phyloP scores from a whole-genome alignment of 2,113 vertebrate genomes.

The Pygathrix nemaeus region DNA sequence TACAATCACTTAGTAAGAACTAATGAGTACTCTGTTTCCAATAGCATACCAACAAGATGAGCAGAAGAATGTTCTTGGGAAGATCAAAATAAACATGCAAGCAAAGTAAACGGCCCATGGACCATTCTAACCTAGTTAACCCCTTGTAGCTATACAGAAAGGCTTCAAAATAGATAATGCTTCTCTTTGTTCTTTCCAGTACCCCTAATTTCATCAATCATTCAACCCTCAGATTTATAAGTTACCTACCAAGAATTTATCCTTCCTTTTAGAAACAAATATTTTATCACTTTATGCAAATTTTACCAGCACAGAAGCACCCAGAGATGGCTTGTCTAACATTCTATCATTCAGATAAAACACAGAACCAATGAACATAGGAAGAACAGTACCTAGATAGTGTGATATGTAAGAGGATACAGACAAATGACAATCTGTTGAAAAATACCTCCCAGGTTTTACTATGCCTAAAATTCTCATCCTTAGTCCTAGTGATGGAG shows the following conservation, averaged over 20 bases:
- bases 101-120: background rate
- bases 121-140: background rate
- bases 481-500: background rate
- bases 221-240: background rate
- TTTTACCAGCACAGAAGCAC: background rate
- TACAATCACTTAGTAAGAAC: slow-evolving; percentile 6
- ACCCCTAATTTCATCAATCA: background rate
- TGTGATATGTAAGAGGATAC: background rate
- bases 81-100: slow-evolving; percentile 21
- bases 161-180: background rate
- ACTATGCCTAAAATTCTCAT: slow-evolving; percentile 40
- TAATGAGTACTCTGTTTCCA: background rate
- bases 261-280: background rate
- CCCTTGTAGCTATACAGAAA: background rate
- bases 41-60: background rate
- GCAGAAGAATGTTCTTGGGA: background rate
- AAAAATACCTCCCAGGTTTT: background rate
- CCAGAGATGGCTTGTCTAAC: background rate
- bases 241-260: slow-evolving; percentile 1
- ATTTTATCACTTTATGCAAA: background rate
- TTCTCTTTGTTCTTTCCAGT: background rate
- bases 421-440: background rate
- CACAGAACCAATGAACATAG: background rate
- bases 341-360: background rate
- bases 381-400: background rate